Evolutionary conservation across 2,797 vertebrate genomes (phyloP).

Genomic region (Diplodus sargus): DNA sequence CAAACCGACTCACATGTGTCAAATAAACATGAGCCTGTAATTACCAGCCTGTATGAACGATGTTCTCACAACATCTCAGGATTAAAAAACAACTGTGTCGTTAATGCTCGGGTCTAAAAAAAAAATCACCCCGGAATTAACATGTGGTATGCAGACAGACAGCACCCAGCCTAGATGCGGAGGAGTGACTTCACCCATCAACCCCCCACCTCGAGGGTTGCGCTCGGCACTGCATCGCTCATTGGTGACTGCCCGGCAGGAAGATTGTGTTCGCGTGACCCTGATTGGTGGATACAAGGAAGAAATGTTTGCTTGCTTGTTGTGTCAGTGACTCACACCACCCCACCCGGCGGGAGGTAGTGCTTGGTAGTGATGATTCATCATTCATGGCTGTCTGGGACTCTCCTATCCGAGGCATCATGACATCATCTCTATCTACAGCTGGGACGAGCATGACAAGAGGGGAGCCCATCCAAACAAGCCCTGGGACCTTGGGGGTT

Average conservation of each 20-base stretch:
- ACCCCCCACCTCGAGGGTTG: conserved; percentile 9
- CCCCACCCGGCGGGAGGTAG: conserved; percentile 66
- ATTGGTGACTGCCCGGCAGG: conserved; percentile 49
- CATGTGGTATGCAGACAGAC: conserved; percentile 73
- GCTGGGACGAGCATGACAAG: conserved; percentile 71
- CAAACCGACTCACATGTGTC: conserved; percentile 75
- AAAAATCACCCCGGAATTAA: conserved; percentile 60
- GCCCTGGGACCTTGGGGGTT: conserved; percentile 42
- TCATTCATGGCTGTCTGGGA: conserved; percentile 71
- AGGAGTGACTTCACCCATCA: conserved; percentile 65
- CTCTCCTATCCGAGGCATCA: conserved; percentile 71
- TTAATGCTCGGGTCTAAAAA: conserved; percentile 54
- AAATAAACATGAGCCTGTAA: conserved; percentile 78
- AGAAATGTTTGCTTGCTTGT: conserved; percentile 64
- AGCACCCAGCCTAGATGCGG: conserved; percentile 60
- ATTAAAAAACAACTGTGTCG: conserved; percentile 68
- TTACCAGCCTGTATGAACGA: conserved; percentile 72
- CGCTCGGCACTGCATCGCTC: conserved; percentile 46
- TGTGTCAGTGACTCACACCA: conserved; percentile 73
- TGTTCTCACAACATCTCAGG: conserved; percentile 76
- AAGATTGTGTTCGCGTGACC: conserved; percentile 68
- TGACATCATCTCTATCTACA: conserved; percentile 81
- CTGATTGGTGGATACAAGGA: conserved; percentile 63
- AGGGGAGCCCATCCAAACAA: conserved; percentile 61
- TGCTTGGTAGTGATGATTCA: conserved; percentile 76